These are phyloP conservation scores for Boloria euphrosyne DNA, from an alignment of 2,888 invertebrate species.

Conservation along the genomic window DNA sequence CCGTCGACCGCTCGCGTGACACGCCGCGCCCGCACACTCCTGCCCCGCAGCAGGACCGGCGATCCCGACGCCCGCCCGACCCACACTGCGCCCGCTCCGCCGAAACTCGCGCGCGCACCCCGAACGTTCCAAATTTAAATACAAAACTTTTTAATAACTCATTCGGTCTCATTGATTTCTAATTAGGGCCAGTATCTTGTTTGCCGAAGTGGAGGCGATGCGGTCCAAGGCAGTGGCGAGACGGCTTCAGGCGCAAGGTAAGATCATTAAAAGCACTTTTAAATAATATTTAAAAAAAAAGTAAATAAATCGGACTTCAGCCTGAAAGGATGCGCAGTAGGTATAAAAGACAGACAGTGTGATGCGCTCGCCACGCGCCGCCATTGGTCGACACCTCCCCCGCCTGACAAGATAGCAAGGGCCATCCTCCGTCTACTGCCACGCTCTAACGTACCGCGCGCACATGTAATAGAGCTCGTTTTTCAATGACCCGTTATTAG, in stretches of 20 bases:
- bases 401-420: slow-evolving; percentile 80
- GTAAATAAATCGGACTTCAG: background rate
- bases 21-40: slow-evolving; percentile 65
- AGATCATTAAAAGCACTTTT: slow-evolving; percentile 48
- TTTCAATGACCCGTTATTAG: slow-evolving; percentile 44
- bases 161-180: slow-evolving; percentile 63
- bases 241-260: slow-evolving; percentile 87
- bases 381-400: slow-evolving; percentile 76
- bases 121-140: slow-evolving; percentile 53
- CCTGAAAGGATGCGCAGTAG: slow-evolving; percentile 65
- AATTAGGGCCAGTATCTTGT: slow-evolving; percentile 61
- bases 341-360: slow-evolving; percentile 68
- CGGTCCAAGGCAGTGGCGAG: slow-evolving; percentile 88
- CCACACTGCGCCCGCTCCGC: slow-evolving; percentile 60
- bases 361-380: slow-evolving; percentile 67
- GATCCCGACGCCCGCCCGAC: slow-evolving; percentile 66
- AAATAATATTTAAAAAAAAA: background rate
- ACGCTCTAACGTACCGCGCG: slow-evolving; percentile 47
- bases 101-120: slow-evolving; percentile 52
- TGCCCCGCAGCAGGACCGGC: slow-evolving; percentile 56
- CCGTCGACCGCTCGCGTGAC: slow-evolving; percentile 79
- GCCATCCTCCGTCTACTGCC: slow-evolving; percentile 66
- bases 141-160: slow-evolving; percentile 54
- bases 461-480: slow-evolving; percentile 45
- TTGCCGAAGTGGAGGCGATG: slow-evolving; percentile 78